These are phyloP conservation scores for Cynodonichthys magdalenae DNA, from an alignment of 2,797 vertebrate species.

Conservation along the genomic window DNA sequence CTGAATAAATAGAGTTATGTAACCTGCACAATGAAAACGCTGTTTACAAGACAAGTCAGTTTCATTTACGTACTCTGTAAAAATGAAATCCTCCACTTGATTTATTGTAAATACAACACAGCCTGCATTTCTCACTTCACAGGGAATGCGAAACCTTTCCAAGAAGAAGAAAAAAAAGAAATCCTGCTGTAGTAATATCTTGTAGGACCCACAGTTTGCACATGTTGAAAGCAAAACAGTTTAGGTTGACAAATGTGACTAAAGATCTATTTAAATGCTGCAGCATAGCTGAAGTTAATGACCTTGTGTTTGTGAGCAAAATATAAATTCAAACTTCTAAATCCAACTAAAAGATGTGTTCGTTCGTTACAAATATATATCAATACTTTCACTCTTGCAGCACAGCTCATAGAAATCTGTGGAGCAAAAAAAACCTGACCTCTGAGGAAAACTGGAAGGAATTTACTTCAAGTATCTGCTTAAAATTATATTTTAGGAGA, in stretches of 20 bases:
- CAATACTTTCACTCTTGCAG: too few relatives aligned
- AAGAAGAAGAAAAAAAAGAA: constrained; percentile 1
- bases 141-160: constrained; percentile 6
- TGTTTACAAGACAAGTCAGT: neutral
- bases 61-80: constrained; percentile 3
- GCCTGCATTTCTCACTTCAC: neutral
- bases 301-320: too few relatives aligned
- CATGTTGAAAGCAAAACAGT: constrained; percentile 5
- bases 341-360: too few relatives aligned
- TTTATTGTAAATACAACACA: constrained; percentile 19
- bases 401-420: too few relatives aligned
- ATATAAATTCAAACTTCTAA: too few relatives aligned
- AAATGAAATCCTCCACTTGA: constrained; percentile 1
- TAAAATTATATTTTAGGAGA: too few relatives aligned
- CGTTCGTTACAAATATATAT: too few relatives aligned
- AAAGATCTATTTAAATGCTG: constrained; percentile 43
- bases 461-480: too few relatives aligned
- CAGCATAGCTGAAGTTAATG: too few relatives aligned
- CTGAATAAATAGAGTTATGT: constrained; percentile 12
- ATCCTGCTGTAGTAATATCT: neutral
- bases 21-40: constrained; percentile 8
- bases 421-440: too few relatives aligned
- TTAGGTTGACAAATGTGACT: constrained; percentile 17
- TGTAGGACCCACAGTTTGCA: neutral
- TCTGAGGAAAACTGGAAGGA: too few relatives aligned